These are phyloP conservation scores for Scytalopus superciliaris DNA, from an alignment of 2,113 vertebrate species.

Conservation along the genomic window DNA sequence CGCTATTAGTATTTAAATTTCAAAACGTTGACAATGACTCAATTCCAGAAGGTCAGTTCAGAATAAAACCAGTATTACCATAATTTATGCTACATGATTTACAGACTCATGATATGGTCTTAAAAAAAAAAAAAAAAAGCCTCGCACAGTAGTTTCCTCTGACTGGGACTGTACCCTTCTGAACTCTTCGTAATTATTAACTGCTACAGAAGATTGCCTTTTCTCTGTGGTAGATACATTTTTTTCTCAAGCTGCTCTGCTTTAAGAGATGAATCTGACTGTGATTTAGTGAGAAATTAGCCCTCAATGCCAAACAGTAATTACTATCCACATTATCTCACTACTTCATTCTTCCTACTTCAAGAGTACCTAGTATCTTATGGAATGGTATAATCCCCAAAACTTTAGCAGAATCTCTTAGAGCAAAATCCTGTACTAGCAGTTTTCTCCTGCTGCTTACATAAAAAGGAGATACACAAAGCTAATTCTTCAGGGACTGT, in stretches of 20 bases:
- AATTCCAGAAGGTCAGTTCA: neutral
- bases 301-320: neutral
- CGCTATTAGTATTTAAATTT: neutral
- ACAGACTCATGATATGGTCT: neutral
- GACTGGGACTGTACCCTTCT: neutral
- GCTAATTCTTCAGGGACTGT: neutral
- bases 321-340: neutral
- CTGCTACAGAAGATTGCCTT: neutral
- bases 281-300: neutral
- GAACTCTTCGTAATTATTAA: neutral
- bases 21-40: neutral
- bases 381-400: neutral
- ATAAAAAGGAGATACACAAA: neutral
- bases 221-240: neutral
- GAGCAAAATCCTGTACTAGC: neutral
- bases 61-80: neutral
- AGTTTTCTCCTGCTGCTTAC: neutral
- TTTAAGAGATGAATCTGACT: neutral
- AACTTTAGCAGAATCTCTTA: neutral
- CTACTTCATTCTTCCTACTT: neutral
- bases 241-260: neutral
- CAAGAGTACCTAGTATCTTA: neutral
- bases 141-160: neutral
- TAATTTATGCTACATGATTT: neutral
- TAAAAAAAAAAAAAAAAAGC: neutral